These are phyloP conservation scores for Toxotes jaculatrix DNA, from an alignment of 2,113 vertebrate genomes.

Conservation along the genomic window DNA sequence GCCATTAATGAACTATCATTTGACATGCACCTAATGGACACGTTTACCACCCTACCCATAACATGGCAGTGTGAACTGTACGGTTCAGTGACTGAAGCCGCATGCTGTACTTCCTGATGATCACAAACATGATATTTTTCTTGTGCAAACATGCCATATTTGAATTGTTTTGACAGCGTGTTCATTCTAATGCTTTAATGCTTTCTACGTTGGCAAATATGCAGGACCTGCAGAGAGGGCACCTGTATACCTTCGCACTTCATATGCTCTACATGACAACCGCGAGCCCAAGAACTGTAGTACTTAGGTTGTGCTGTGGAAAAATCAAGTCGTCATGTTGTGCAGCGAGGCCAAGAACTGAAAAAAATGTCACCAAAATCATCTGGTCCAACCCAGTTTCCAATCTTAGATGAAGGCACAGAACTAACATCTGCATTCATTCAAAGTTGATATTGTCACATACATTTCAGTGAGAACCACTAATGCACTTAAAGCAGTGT, in stretches of 20 bases:
- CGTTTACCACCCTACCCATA: neutral
- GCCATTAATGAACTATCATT: neutral
- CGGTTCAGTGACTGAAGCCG: neutral
- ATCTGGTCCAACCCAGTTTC: constrained; percentile 1
- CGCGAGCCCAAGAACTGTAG: neutral
- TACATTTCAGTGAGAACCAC: constrained; percentile 4
- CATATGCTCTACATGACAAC: constrained; percentile 6
- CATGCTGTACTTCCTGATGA: neutral
- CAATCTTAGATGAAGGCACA: constrained; percentile 4
- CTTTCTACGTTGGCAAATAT: neutral
- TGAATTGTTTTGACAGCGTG: constrained; percentile 14
- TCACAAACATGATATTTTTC: neutral
- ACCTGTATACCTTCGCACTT: neutral
- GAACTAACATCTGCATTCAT: constrained; percentile 35
- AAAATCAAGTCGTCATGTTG: constrained; percentile 16
- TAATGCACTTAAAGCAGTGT: neutral
- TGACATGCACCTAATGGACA: neutral
- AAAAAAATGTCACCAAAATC: constrained; percentile 5
- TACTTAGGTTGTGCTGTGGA: constrained; percentile 13
- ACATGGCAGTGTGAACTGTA: neutral
- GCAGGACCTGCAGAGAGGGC: constrained; percentile 18
- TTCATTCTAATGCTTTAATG: constrained; percentile 4
- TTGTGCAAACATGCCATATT: constrained; percentile 18
- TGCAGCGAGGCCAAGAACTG: constrained; percentile 1
- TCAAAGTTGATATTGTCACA: constrained; percentile 24